phyloP scores from a whole-genome alignment of 2,888 invertebrate species.

The Eudasyphora cyanicolor region DNA sequence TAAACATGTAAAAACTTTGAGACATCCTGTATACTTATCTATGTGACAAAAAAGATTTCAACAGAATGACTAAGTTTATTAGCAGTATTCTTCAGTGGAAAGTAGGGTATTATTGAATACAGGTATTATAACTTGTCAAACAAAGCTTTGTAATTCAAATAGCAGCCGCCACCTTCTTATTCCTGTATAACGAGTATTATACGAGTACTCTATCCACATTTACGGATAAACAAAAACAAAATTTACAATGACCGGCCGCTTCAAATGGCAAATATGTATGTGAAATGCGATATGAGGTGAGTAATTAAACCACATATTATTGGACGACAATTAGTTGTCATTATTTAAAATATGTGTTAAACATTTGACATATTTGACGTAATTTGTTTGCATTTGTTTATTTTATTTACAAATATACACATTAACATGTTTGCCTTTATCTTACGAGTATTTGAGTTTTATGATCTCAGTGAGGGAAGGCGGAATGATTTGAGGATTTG shows the following conservation, averaged over 20 bases:
- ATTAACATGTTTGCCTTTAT: background rate
- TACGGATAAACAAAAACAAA: too few relatives aligned
- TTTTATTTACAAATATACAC: background rate
- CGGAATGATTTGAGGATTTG: background rate
- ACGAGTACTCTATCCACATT: too few relatives aligned
- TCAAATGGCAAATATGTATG: background rate
- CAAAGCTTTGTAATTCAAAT: too few relatives aligned
- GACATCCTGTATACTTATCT: too few relatives aligned
- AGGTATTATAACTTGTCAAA: too few relatives aligned
- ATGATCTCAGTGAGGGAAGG: background rate
- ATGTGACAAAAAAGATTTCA: too few relatives aligned
- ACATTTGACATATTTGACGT: constrained; percentile 16
- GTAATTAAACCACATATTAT: constrained; percentile 15
- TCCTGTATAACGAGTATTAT: too few relatives aligned
- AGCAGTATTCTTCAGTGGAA: too few relatives aligned
- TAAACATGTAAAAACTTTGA: too few relatives aligned
- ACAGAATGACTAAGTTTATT: too few relatives aligned
- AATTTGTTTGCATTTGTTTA: background rate
- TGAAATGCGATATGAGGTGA: background rate
- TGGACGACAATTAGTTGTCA: background rate
- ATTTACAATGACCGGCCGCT: background rate
- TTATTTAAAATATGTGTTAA: constrained; percentile 25
- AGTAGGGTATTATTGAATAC: too few relatives aligned
- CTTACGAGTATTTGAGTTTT: background rate
- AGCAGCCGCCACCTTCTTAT: too few relatives aligned